phyloP scores from a whole-genome alignment of 2,888 invertebrate species.

The Plebejus anna region DNA sequence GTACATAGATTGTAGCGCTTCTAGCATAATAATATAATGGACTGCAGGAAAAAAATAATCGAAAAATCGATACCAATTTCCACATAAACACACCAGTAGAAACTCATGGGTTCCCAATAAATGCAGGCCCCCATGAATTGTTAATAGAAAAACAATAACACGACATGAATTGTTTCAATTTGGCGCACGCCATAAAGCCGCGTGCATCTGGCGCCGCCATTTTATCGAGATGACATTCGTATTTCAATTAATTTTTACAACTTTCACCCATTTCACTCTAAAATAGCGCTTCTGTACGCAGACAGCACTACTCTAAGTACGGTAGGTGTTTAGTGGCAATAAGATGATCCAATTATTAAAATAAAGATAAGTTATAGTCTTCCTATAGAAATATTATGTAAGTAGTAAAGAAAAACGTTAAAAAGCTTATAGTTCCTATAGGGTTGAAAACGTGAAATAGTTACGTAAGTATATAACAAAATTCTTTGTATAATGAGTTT shows the following conservation, averaged over 20 bases:
- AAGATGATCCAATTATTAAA: not conserved
- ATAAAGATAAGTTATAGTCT: not conserved
- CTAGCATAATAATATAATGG: not conserved
- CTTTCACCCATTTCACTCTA: slow-evolving; percentile 29
- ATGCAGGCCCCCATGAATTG: slow-evolving; percentile 38
- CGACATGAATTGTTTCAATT: slow-evolving; percentile 65
- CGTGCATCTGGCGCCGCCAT: slow-evolving; percentile 72
- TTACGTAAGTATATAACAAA: not conserved
- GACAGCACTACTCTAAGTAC: not conserved
- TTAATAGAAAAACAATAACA: slow-evolving; percentile 71
- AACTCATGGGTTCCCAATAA: not conserved
- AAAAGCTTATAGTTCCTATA: not conserved
- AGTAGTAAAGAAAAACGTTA: no score
- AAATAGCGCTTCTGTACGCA: not conserved
- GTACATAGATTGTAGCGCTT: not conserved
- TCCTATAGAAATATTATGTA: no score
- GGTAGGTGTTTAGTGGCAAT: not conserved
- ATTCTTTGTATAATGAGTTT: not conserved
- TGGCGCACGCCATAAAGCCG: slow-evolving; percentile 62
- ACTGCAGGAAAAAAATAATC: not conserved
- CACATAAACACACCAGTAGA: not conserved
- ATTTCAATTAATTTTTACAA: slow-evolving; percentile 69
- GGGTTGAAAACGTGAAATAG: not conserved
- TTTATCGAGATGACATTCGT: slow-evolving; percentile 68
- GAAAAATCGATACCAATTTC: not conserved